Conservation (phyloP, 2,888 invertebrate species). For the Trichacis sp. region DNA sequence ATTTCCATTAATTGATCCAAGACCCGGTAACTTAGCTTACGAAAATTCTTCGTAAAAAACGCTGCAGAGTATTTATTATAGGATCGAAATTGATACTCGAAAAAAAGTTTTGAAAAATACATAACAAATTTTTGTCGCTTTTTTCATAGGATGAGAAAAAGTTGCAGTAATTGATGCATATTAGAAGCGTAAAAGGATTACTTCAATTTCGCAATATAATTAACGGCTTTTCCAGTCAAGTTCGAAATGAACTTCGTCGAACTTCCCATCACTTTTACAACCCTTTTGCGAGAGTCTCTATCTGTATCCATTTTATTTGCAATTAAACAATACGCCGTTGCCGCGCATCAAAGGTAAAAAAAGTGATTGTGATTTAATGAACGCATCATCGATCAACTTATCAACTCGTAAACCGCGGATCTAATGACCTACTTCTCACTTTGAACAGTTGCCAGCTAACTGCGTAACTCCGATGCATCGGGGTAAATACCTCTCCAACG, state of each 20-base stretch:
- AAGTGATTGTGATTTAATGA: neutral
- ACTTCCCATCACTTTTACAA: conserved; percentile 28
- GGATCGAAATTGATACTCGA: too few relatives aligned
- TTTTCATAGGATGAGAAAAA: too few relatives aligned
- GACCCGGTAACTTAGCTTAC: too few relatives aligned
- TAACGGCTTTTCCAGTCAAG: conserved; percentile 26
- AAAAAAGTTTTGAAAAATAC: too few relatives aligned
- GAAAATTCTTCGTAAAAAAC: too few relatives aligned
- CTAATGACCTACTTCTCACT: conserved; percentile 1
- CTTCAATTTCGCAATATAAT: conserved; percentile 30
- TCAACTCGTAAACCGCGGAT: neutral
- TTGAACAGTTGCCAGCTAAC: conserved; percentile 1
- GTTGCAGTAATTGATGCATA: too few relatives aligned
- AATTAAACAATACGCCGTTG: conserved; percentile 3
- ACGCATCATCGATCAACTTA: conserved; percentile 2
- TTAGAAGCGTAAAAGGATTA: conserved; percentile 26
- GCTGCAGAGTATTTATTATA: too few relatives aligned
- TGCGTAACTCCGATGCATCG: neutral
- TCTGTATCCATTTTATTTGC: conserved; percentile 21
- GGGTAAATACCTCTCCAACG: neutral
- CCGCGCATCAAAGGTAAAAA: neutral
- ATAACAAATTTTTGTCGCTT: too few relatives aligned
- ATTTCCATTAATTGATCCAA: too few relatives aligned
- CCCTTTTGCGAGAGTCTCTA: conserved; percentile 14
- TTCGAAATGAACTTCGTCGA: conserved; percentile 29